Evolutionary conservation across 2,888 invertebrate genomes (phyloP).

Genomic region (Bruchidius siliquastri): DNA sequence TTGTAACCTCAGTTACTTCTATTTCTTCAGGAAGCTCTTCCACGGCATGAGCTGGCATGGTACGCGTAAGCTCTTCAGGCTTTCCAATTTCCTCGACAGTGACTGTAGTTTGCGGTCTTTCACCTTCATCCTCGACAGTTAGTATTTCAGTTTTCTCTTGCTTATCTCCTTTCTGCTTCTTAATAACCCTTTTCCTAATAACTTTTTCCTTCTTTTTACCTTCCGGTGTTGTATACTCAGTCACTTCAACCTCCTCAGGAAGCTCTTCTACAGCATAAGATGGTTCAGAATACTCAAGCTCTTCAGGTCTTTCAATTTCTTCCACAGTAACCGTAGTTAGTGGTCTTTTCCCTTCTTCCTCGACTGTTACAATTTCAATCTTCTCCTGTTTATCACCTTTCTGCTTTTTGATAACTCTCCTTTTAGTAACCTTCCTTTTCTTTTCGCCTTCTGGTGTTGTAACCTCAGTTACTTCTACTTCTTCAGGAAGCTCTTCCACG

Average conservation of each 20-base stretch:
- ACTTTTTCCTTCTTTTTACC: conserved; percentile 24
- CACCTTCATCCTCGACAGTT: conserved; percentile 42
- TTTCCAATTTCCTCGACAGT: conserved; percentile 28
- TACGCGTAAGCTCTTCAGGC: conserved; percentile 32
- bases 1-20: conserved; percentile 31
- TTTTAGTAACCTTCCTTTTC: conserved; percentile 36
- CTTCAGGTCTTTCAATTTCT: conserved; percentile 17
- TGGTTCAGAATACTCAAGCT: background rate
- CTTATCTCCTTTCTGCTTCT: conserved; percentile 42
- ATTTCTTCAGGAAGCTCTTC: conserved; percentile 33
- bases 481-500: conserved; percentile 29
- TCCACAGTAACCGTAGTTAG: conserved; percentile 36
- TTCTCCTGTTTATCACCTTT: conserved; percentile 37
- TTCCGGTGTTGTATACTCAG: conserved; percentile 23
- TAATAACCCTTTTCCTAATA: conserved; percentile 42
- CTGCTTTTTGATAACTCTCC: conserved; percentile 46
- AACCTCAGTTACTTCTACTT: conserved; percentile 28
- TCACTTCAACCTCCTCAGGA: conserved; percentile 27
- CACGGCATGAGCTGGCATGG: conserved; percentile 19
- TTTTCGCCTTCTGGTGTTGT: conserved; percentile 24
- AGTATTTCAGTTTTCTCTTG: conserved; percentile 45
- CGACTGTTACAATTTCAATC: conserved; percentile 46
- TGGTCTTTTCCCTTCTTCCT: conserved; percentile 44
- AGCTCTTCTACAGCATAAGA: conserved; percentile 18
- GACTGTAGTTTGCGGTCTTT: conserved; percentile 33